Percentiles rank a stretch among this genome's conserved stretches.
phyloP scores from a whole-genome alignment of 2,113 vertebrate genomes.

The Verasper variegatus region DNA sequence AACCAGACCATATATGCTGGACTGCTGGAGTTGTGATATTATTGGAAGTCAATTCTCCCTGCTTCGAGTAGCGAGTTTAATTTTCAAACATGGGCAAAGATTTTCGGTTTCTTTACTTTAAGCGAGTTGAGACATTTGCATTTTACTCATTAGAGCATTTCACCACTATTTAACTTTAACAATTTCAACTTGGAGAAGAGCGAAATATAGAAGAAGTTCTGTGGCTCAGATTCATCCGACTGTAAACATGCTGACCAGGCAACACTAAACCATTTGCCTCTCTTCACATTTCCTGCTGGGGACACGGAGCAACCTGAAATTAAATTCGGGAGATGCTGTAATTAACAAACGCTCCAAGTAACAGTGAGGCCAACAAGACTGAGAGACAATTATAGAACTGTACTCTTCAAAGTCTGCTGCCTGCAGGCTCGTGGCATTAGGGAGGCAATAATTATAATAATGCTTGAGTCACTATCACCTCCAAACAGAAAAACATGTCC shows the following conservation, averaged over 20 bases:
- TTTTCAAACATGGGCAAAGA: neutral
- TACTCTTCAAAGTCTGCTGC: conserved; percentile 34
- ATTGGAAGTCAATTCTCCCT: neutral
- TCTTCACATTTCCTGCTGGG: conserved; percentile 6
- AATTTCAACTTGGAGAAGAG: neutral
- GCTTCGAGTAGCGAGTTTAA: neutral
- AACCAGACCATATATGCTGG: too few relatives aligned
- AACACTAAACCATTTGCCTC: conserved; percentile 5
- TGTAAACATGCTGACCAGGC: conserved; percentile 16
- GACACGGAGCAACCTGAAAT: conserved; percentile 25
- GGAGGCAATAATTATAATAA: conserved; percentile 35
- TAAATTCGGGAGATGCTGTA: conserved; percentile 35
- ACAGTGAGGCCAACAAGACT: conserved; percentile 39
- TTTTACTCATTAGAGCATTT: neutral
- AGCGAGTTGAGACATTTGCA: neutral
- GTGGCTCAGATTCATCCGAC: conserved; percentile 4
- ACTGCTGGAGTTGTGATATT: neutral
- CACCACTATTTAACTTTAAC: neutral
- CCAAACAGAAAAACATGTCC: conserved; percentile 14
- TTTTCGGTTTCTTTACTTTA: neutral
- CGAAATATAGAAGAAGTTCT: neutral
- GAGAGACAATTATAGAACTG: conserved; percentile 42
- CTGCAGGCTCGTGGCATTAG: conserved; percentile 19
- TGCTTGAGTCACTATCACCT: conserved; percentile 27
- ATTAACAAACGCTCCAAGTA: conserved; percentile 33